Evolutionary conservation across 1,140 invertebrate genomes (phyloP), one percentile per base, ranked within the genome.

Genomic region (Drosophila nigrodunni): DNA sequence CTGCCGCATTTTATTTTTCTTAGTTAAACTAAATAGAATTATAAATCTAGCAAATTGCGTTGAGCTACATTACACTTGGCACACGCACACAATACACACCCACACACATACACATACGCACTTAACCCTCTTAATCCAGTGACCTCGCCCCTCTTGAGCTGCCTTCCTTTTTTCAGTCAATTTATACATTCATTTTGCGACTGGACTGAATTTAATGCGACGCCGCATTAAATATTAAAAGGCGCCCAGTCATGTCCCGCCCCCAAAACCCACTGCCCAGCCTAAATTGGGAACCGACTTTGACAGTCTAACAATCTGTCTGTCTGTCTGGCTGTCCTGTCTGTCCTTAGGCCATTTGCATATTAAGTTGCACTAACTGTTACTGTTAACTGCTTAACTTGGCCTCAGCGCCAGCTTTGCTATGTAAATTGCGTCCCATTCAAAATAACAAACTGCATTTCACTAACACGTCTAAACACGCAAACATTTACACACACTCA

Each of bases 401-500:
- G 41, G 58, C 47, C 68, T 47, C 8, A 43, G 58, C 62, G 41
- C 41, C 30, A 47, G 67, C 77, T 83, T 83, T 77, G 77, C 64
- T 43, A 83, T 83, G 77, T 74, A 85, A 83, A 85, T 71, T 66
- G 81, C 73, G 64, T 44, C 49, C 66, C 77, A 72, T 83, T 80
- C 46, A 58, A 9, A 73, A 70, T 80, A 83, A 79, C 80, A 62
- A 82, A 82, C 70, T 82, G 75, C 80, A 82, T 66, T 82, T 52
- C 43, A 58, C 52, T 46, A 50, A 66, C 62, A 81, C 74, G 43
- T 47, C 65, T 25, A 69, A 21, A 55, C 13, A 55, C 34, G 46
- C 49, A 64, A 44, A 73, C 43, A 74, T 25, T 13, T 9, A 60
- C 13, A 68, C 10, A 47, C 41, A 49, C 5, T 46, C 41, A 66